A percentile compares a stretch with the other conserved stretches of the same genome.
These are phyloP conservation scores for Brevimyrus niger DNA, from an alignment of 2,113 vertebrate species.

Conservation along the genomic window DNA sequence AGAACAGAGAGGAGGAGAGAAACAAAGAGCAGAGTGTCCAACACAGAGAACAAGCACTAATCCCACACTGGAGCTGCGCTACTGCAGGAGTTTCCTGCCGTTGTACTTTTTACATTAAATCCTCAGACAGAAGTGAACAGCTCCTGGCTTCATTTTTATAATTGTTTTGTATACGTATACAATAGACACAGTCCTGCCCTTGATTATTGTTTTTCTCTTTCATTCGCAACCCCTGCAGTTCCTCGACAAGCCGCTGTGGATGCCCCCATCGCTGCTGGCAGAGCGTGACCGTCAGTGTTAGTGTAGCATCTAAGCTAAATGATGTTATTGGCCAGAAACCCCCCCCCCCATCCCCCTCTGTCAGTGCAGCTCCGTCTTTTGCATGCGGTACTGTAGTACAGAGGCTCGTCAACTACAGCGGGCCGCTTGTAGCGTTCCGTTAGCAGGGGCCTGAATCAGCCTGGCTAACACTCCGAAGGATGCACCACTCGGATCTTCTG, in stretches of 20 bases:
- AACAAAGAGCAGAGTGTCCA: neutral
- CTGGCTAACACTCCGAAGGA: constrained; percentile 43
- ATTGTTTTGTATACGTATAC: neutral
- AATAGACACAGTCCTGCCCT: neutral
- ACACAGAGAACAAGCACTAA: neutral
- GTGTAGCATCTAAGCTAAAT: neutral
- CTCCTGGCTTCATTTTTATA: neutral
- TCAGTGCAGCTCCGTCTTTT: neutral
- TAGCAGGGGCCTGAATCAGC: constrained; percentile 62
- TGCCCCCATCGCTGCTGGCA: neutral
- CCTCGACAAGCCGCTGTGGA: neutral
- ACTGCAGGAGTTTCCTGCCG: neutral
- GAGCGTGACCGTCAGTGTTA: neutral
- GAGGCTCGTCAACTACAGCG: neutral
- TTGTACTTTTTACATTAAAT: neutral
- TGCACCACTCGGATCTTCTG: constrained; percentile 63
- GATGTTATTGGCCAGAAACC: neutral
- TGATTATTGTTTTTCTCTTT: neutral
- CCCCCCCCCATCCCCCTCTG: too few species aligned
- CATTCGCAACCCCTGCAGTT: neutral
- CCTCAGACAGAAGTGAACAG: neutral
- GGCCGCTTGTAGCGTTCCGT: constrained; percentile 72
- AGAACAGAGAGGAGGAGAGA: neutral
- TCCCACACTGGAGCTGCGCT: neutral
- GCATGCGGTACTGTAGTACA: neutral